Evolutionary conservation across 2,113 vertebrate species (phyloP).

Genomic region (Chloropsis cyanopogon): DNA sequence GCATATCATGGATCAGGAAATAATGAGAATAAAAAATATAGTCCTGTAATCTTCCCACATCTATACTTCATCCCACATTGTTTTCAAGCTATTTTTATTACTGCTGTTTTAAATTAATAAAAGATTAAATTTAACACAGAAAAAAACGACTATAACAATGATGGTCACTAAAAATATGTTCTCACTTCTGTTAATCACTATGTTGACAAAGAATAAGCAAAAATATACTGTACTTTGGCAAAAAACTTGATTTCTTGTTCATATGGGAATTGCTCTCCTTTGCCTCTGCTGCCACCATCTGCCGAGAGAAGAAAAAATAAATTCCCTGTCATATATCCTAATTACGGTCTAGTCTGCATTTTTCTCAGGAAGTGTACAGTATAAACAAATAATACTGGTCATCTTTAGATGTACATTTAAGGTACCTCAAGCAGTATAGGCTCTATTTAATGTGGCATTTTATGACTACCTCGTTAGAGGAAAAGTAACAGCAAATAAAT

Average conservation of each 20-base stretch:
- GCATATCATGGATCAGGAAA: not conserved
- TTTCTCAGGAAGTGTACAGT: not conserved
- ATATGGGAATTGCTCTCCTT: slow-evolving; percentile 86
- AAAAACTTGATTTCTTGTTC: slow-evolving; percentile 98
- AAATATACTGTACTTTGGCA: slow-evolving; percentile 85
- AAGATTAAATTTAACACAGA: not conserved
- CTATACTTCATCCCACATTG: not conserved
- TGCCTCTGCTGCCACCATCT: slow-evolving; percentile 83
- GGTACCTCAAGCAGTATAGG: not conserved
- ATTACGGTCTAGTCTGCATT: not conserved
- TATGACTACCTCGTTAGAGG: not conserved
- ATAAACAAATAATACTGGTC: not conserved
- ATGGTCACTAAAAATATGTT: not conserved
- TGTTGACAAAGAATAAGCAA: not conserved
- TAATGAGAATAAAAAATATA: not conserved
- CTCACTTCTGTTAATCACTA: not conserved
- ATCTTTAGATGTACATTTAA: not conserved
- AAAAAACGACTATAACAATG: not conserved
- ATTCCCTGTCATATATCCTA: not conserved
- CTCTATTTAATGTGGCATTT: not conserved
- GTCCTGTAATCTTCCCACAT: not conserved
- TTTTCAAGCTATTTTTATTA: not conserved
- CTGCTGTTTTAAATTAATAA: not conserved
- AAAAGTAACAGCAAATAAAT: not conserved
- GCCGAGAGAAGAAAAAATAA: slow-evolving; percentile 53